Conservation (phyloP, 2,113 vertebrate species). For the Corythornis cristatus region DNA sequence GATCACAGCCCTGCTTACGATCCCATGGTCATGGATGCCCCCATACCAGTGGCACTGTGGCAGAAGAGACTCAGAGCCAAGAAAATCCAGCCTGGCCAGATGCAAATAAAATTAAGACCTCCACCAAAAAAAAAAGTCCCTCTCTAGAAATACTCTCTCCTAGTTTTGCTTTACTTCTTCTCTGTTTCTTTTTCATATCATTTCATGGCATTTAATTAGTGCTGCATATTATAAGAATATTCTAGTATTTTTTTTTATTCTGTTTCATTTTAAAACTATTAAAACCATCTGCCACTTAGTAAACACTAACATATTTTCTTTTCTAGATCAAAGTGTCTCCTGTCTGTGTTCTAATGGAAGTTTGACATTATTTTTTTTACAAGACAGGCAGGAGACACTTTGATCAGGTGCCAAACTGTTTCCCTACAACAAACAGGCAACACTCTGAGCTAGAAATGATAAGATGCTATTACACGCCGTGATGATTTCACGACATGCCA, state of each 20-base stretch:
- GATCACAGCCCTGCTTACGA: background rate
- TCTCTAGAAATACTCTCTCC: background rate
- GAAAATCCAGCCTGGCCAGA: background rate
- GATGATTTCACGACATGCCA: constrained; percentile 48
- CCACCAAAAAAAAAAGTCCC: background rate
- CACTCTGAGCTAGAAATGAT: constrained; percentile 48
- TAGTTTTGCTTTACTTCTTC: background rate
- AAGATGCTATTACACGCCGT: background rate
- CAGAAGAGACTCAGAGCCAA: fast-evolving
- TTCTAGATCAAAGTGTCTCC: constrained; percentile 66
- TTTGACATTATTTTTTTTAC: constrained; percentile 51
- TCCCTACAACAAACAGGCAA: constrained; percentile 59
- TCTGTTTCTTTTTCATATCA: background rate
- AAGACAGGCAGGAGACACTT: constrained; percentile 59
- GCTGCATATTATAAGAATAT: background rate
- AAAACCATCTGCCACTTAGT: constrained; percentile 62
- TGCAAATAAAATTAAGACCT: background rate
- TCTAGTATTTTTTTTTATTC: background rate
- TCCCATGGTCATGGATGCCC: background rate
- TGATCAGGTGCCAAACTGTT: constrained; percentile 59
- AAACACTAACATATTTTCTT: constrained; percentile 64
- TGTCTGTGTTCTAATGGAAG: constrained; percentile 49
- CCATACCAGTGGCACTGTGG: background rate
- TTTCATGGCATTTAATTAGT: background rate
- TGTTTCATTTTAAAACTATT: constrained; percentile 58